Evolutionary conservation across 1,140 invertebrate genomes (phyloP), one percentile per base, ranked within the genome.

Genomic region (Heliconius hewitsoni): DNA sequence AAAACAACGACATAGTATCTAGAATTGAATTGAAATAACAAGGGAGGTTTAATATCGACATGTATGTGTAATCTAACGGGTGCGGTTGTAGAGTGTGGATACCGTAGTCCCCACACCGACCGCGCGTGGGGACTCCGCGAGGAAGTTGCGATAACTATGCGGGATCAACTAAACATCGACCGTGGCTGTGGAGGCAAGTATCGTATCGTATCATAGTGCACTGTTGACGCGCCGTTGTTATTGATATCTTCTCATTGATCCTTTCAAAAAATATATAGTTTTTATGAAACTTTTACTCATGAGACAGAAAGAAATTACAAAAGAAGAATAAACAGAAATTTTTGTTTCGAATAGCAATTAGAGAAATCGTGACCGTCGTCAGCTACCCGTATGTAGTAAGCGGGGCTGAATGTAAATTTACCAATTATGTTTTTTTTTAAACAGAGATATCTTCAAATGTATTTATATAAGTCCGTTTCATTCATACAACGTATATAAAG

Each of bases 111-210:
- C 90, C 19, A 91, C 90, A 71, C 90, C 91, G n/a, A 91, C 89
- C 13, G 86, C 85, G 3, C 90, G 90, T 57, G 89, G 90, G 8
- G 91, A 92, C 82, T 91, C 89, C 18, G 89, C 87, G 71, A 87
- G 87, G 85, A 93, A 93, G 82, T 78, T 86, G 37, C 92, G 92
- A 93, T 93, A 92, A 91, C 85, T 89, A 70, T 57, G 52, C 57
- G 27, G 74, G 66, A 71, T 81, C 81, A 76, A 79, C 81, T 83
- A 88, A 79, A 73, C 84, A 83, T 87, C 79, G 79, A 80, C 81
- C 81, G 82, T 74, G 81, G 80, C 81, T 82, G 83, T 74, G 57
- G 83, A 90, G 91, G 91, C 89, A 89, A 90, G 84, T 81, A 84
- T 74, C n/a, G 3, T 78, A 52, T 27, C 2, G 3, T 8, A 19